Conservation (phyloP, 2,113 vertebrate genomes). For the Rhizomys pruinosus region DNA sequence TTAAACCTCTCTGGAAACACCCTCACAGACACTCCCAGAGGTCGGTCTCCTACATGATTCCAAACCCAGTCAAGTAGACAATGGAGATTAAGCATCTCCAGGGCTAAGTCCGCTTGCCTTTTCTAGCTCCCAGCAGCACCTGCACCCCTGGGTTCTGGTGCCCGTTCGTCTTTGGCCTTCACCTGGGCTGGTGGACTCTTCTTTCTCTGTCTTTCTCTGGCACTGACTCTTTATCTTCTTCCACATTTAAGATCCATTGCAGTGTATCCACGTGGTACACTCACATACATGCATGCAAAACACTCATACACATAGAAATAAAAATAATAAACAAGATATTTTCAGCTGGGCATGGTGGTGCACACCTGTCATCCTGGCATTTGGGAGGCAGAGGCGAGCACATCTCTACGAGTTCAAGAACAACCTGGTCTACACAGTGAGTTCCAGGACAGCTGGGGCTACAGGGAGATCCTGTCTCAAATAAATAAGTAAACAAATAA, state of each 20-base stretch:
- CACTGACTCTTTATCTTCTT: not conserved
- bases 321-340: too few species aligned
- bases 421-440: too few species aligned
- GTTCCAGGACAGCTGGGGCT: too few species aligned
- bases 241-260: not conserved
- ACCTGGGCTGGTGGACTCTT: not conserved
- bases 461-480: too few species aligned
- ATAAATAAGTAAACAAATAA: too few species aligned
- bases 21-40: not conserved
- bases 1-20: not conserved
- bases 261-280: fast-evolving
- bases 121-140: not conserved
- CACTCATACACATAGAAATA: too few species aligned
- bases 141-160: not conserved
- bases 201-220: not conserved
- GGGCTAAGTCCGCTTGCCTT: not conserved
- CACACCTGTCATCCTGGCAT: too few species aligned
- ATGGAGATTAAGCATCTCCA: not conserved
- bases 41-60: not conserved
- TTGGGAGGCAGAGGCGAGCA: too few species aligned
- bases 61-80: not conserved
- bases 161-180: not conserved
- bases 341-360: too few species aligned
- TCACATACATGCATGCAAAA: too few species aligned
- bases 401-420: too few species aligned